A percentile compares a stretch with the other conserved stretches of the same genome.
These are phyloP conservation scores for Eulithis prunata DNA, from an alignment of 2,888 invertebrate genomes.

Conservation along the genomic window DNA sequence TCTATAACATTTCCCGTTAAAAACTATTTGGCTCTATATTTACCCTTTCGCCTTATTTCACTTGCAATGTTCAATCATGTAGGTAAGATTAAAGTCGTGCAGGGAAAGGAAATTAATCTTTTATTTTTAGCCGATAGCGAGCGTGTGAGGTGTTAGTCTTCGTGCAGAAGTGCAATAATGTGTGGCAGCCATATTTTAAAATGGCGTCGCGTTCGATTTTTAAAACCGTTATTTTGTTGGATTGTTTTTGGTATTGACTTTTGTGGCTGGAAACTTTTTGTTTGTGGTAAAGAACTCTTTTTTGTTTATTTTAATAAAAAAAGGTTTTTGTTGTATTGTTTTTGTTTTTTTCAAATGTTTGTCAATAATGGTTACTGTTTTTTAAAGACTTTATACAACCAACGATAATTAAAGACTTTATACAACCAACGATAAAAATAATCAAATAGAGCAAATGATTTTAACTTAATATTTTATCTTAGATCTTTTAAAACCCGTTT, in stretches of 20 bases:
- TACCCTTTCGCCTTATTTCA: constrained; percentile 36
- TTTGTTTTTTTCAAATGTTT: too few relatives aligned
- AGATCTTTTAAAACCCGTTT: neutral
- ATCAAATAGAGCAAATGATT: neutral
- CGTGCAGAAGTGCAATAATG: constrained; percentile 69
- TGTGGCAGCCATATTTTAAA: constrained; percentile 69
- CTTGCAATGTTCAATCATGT: constrained; percentile 51
- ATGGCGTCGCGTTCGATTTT: constrained; percentile 67
- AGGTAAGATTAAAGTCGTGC: constrained; percentile 60
- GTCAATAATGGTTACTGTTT: too few relatives aligned
- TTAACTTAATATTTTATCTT: neutral
- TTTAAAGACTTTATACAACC: neutral
- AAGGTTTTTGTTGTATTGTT: too few relatives aligned
- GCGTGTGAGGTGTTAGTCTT: constrained; percentile 50
- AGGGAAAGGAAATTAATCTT: constrained; percentile 76
- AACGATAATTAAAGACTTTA: neutral
- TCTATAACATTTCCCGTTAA: neutral
- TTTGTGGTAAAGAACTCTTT: neutral
- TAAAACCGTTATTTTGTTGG: constrained; percentile 54
- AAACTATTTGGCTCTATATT: constrained; percentile 16
- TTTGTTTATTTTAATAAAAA: too few relatives aligned
- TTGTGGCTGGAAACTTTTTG: neutral
- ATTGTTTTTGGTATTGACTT: constrained; percentile 33
- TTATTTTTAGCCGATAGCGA: constrained; percentile 72
- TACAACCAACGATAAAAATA: neutral